Base-by-base conservation (phyloP, 2,113 vertebrate genomes). In the Lota lota region DNA sequence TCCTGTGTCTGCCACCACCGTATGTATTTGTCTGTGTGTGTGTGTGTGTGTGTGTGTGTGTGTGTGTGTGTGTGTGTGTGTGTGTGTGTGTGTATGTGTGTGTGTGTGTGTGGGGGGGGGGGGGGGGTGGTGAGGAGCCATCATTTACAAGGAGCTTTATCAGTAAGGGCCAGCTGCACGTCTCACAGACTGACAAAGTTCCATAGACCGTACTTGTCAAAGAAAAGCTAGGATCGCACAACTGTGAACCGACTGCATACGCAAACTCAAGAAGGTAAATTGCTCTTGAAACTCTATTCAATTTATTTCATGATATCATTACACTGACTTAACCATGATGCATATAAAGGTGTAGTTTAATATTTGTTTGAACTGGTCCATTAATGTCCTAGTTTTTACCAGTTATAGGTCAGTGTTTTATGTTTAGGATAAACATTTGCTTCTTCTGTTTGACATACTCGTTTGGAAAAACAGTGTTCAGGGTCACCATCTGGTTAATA, bases 91-190 rank as follows among this genome's bases (percentile, higher is more conserved):
- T 60, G 19, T 60, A 56, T 47, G 66, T 47, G 57, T 60, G 66
- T 50, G 24, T 12, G 15, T 56, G 15, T 11, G 47, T 28, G 21
- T 28, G 28, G n/a, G n/a, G n/a, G n/a, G n/a, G n/a, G n/a, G n/a
- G n/a, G n/a, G n/a, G n/a, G n/a, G n/a, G n/a, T n/a, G n/a, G n/a
- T 19, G 36, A 16, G 22, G 16, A 7, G 18, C 16, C 17, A 33
- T 33, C 17, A 66, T 70, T 4, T 28, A 54, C 67, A 56, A 60
- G 67, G 10, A 47, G 0, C 57, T 87, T 92, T 92, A 93, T 93
- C 92, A 89, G 84, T 69, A 51, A 60, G 17, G 8, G 18, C 62
- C 91, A 91, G 91, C 87, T 80, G 86, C 63, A 66, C 17, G 21
- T 58, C 54, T 50, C 61, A 63, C 40, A 47, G 7, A 33, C 28